Evolutionary conservation across 53 echinoderm and acorn worm genomes (phyloP).

Genomic region (Henricia sp.): DNA sequence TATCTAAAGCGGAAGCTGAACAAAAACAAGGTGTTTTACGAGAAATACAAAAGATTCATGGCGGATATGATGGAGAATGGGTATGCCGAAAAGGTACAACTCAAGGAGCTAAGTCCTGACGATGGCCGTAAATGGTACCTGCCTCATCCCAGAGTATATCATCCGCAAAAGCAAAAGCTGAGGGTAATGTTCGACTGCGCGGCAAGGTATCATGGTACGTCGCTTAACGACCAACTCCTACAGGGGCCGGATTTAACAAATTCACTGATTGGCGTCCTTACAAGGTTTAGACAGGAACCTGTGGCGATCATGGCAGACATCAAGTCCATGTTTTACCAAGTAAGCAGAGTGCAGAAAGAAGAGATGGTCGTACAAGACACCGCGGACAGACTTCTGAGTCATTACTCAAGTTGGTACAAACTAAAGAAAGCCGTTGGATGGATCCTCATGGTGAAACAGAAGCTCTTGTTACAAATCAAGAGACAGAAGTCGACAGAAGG

Average conservation of each 20-base stretch:
- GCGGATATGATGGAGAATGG: conserved; percentile 24
- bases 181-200: conserved; percentile 80
- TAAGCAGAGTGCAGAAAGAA: conserved; percentile 8
- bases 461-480: neutral
- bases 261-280: conserved; percentile 2
- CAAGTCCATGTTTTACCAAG: conserved; percentile 79
- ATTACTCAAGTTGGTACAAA: conserved; percentile 46
- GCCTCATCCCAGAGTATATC: conserved; percentile 56
- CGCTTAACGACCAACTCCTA: conserved; percentile 72
- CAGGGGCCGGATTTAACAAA: conserved; percentile 77
- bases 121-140: conserved; percentile 62
- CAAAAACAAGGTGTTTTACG: conserved; percentile 25
- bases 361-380: no score
- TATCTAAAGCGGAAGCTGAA: conserved; percentile 51
- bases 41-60: conserved; percentile 67
- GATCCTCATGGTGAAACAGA: conserved; percentile 34
- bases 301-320: neutral
- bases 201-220: conserved; percentile 65
- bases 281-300: conserved; percentile 12
- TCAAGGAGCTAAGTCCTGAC: conserved; percentile 11
- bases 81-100: conserved; percentile 50
- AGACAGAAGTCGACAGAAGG: neutral
- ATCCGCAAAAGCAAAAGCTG: conserved; percentile 57
- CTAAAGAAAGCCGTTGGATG: conserved; percentile 41
- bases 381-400: conserved; percentile 1